A percentile compares a stretch with the other conserved stretches of the same genome.
These are phyloP conservation scores for Thalassoma bifasciatum DNA, from an alignment of 2,113 vertebrate species.

Conservation along the genomic window DNA sequence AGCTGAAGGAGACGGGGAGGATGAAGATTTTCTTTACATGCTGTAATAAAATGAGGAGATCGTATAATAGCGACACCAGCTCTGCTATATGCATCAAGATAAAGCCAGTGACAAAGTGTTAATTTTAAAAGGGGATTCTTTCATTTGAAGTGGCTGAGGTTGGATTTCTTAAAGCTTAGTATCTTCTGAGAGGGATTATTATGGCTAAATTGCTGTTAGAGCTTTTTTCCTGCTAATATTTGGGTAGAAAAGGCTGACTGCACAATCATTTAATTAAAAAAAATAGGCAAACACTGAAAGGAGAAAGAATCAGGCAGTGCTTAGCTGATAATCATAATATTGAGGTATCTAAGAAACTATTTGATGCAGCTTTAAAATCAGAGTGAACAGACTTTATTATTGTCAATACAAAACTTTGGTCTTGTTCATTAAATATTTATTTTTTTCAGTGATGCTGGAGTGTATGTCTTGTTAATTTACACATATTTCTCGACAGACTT, in stretches of 20 bases:
- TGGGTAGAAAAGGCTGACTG: not conserved
- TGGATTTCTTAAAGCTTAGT: not conserved
- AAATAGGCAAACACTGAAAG: not conserved
- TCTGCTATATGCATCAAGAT: not conserved
- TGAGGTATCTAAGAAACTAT: no score
- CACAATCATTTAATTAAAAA: not conserved
- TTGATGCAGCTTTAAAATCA: no score
- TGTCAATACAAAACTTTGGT: no score
- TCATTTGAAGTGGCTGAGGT: not conserved
- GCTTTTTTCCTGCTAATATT: not conserved
- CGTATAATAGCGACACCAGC: not conserved
- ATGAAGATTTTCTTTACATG: constrained; percentile 42
- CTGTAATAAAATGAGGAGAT: constrained; percentile 14
- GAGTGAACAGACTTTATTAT: no score
- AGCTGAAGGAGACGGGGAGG: constrained; percentile 27
- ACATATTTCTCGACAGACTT: no score
- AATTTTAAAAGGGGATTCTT: not conserved
- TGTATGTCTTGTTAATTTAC: no score
- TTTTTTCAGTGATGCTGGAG: no score
- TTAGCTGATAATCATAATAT: not conserved
- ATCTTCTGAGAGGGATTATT: not conserved
- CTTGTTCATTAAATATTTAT: no score
- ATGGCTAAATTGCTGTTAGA: not conserved
- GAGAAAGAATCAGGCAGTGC: not conserved
- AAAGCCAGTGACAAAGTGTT: not conserved